phyloP scores from a whole-genome alignment of 2,888 invertebrate species.

The Aplocera efformata region DNA sequence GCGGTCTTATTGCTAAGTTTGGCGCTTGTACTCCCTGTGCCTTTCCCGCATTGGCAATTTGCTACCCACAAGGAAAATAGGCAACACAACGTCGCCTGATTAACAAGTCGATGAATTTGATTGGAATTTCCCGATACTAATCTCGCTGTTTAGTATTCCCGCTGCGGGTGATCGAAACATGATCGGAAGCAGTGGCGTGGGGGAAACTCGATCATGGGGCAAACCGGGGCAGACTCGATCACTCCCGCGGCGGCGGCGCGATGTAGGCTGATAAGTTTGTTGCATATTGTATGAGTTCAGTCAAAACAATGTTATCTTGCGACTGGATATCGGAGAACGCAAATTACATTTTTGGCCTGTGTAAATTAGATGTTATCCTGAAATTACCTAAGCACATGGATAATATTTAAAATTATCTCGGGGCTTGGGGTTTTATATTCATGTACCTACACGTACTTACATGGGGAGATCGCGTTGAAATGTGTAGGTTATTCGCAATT shows the following conservation, averaged over 20 bases:
- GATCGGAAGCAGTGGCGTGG: conserved; percentile 13
- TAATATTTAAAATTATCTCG: too few relatives aligned
- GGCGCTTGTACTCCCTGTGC: too few relatives aligned
- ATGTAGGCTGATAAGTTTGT: conserved; percentile 17
- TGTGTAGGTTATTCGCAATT: too few relatives aligned
- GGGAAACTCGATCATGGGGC: conserved; percentile 13
- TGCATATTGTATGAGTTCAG: conserved; percentile 24
- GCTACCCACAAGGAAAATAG: too few relatives aligned
- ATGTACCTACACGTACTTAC: too few relatives aligned
- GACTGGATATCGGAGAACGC: conserved; percentile 1
- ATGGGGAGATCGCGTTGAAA: too few relatives aligned
- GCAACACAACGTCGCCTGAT: conserved; percentile 8
- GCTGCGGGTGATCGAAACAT: conserved; percentile 9
- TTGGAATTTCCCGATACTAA: conserved; percentile 21
- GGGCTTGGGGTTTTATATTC: too few relatives aligned
- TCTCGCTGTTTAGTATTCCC: conserved; percentile 19
- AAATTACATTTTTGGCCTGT: conserved; percentile 2
- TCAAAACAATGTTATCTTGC: conserved; percentile 15
- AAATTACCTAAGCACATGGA: conserved; percentile 1
- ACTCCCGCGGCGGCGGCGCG: conserved; percentile 12
- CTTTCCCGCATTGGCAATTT: too few relatives aligned
- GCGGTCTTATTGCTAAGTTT: too few relatives aligned
- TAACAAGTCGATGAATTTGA: conserved; percentile 20
- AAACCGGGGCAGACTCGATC: conserved; percentile 16
- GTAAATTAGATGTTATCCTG: conserved; percentile 12